A percentile compares a stretch with the other conserved stretches of the same genome.
Evolutionary conservation across 2,888 invertebrate species (phyloP).

Genomic region (Chymomyza procnemis): DNA sequence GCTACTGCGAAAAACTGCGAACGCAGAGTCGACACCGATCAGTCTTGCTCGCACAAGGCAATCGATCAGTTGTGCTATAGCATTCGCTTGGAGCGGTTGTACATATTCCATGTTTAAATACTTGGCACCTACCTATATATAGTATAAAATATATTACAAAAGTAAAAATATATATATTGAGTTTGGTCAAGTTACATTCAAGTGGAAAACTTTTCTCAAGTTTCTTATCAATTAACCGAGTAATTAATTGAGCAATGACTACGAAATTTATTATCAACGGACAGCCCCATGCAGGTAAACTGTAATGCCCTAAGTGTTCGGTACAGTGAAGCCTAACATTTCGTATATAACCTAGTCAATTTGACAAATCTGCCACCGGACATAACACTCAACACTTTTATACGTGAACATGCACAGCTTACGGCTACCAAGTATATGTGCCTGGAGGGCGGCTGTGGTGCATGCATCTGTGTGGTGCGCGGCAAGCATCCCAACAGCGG

Average conservation of each 20-base stretch:
- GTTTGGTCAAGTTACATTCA: not conserved
- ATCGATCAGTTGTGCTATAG: not conserved
- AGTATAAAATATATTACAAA: not conserved
- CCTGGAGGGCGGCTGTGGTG: conserved; percentile 84
- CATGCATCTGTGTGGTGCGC: conserved; percentile 80
- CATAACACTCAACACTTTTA: conserved; percentile 82
- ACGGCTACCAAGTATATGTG: conserved; percentile 85
- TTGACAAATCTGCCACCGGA: conserved; percentile 74
- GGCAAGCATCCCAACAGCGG: conserved; percentile 77
- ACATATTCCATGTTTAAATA: not conserved
- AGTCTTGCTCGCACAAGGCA: not conserved
- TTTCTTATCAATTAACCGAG: not conserved
- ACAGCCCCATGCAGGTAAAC: conserved; percentile 59
- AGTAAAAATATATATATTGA: not conserved
- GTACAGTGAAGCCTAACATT: not conserved
- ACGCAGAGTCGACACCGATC: not conserved
- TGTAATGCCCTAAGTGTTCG: not conserved
- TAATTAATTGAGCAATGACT: conserved; percentile 45
- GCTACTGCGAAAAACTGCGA: not conserved
- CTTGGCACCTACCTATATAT: not conserved
- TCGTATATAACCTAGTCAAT: conserved; percentile 51
- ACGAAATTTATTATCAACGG: conserved; percentile 68
- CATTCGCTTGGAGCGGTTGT: not conserved
- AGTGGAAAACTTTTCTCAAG: not conserved
- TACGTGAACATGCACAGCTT: conserved; percentile 81